Evolutionary conservation across 2,888 invertebrate genomes (phyloP).

Genomic region (Acanthosepion lycidas): DNA sequence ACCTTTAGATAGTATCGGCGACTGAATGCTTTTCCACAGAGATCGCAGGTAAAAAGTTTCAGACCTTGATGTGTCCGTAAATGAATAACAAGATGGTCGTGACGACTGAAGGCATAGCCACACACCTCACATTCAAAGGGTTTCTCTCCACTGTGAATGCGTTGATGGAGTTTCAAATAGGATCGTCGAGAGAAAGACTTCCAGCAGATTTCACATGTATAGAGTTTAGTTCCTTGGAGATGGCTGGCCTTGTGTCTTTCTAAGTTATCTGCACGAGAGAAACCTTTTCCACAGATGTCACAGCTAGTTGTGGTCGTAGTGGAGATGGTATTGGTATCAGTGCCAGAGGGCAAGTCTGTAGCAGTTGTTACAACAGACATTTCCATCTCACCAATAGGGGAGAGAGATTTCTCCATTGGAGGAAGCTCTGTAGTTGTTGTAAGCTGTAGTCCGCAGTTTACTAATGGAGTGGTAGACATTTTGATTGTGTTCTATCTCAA

Average conservation of each 20-base stretch:
- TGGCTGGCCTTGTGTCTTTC: conserved; percentile 37
- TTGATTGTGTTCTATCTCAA: not conserved
- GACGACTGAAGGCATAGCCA: not conserved
- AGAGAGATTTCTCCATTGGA: not conserved
- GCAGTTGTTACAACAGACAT: not conserved
- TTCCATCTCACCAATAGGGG: not conserved
- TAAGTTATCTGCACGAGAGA: conserved; percentile 24
- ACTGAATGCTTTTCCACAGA: not conserved
- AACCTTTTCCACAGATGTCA: conserved; percentile 41
- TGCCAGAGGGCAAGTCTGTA: not conserved
- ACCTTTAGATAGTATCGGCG: not conserved
- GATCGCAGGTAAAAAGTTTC: not conserved
- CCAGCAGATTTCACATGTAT: not conserved
- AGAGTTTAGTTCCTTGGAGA: conserved; percentile 10
- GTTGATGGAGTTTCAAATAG: conserved; percentile 23
- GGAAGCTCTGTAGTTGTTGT: not conserved
- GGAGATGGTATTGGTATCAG: not conserved
- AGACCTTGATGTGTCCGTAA: conserved; percentile 4
- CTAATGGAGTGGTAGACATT: not conserved
- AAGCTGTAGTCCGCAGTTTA: not conserved
- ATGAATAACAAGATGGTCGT: not conserved
- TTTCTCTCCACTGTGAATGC: conserved; percentile 41
- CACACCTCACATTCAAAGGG: conserved; percentile 17
- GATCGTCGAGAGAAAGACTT: conserved; percentile 37
- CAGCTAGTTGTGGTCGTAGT: conserved; percentile 15